Percentiles rank a stretch among this genome's conserved stretches.
Conservation (phyloP, 2,888 invertebrate genomes). For the Drosophila formosana region DNA sequence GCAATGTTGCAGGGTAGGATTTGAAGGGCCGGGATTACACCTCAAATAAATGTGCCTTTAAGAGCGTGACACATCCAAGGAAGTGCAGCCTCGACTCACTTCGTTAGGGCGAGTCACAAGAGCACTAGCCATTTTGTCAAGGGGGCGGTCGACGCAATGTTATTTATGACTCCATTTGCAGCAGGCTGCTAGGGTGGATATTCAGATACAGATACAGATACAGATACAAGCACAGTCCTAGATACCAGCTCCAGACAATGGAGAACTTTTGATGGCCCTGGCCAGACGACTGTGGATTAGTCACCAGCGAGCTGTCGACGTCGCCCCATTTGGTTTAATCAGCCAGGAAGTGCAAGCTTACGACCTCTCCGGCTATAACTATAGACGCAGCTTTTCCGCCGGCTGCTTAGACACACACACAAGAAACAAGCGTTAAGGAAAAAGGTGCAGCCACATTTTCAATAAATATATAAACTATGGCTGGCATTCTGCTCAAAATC, state of each 20-base stretch:
- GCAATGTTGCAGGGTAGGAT: slow-evolving; percentile 39
- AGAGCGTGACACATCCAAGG: slow-evolving; percentile 47
- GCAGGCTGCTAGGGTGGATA: slow-evolving; percentile 29
- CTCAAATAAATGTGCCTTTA: slow-evolving; percentile 39
- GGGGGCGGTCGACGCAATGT: slow-evolving; percentile 28
- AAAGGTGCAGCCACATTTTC: slow-evolving; percentile 6
- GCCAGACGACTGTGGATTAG: slow-evolving; percentile 38
- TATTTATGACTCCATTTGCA: slow-evolving; percentile 68
- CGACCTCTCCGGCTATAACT: slow-evolving; percentile 4
- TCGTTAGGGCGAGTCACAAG: slow-evolving; percentile 20
- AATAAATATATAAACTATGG: slow-evolving; percentile 6
- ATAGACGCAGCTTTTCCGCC: slow-evolving; percentile 7
- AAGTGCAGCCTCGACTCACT: slow-evolving; percentile 35
- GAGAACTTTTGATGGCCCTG: slow-evolving; percentile 18
- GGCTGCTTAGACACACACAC: neutral
- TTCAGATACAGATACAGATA: slow-evolving; percentile 1
- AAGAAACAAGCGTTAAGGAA: neutral
- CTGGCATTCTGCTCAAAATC: slow-evolving; percentile 9
- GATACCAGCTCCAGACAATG: slow-evolving; percentile 17
- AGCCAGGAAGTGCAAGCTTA: slow-evolving; percentile 38
- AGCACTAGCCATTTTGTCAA: slow-evolving; percentile 3
- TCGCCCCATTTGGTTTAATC: neutral
- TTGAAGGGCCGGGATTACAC: slow-evolving; percentile 44
- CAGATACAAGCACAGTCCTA: neutral
- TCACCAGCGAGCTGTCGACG: slow-evolving; percentile 26